phyloP scores from a whole-genome alignment of 2,113 vertebrate species.

The Indicator maculatus region DNA sequence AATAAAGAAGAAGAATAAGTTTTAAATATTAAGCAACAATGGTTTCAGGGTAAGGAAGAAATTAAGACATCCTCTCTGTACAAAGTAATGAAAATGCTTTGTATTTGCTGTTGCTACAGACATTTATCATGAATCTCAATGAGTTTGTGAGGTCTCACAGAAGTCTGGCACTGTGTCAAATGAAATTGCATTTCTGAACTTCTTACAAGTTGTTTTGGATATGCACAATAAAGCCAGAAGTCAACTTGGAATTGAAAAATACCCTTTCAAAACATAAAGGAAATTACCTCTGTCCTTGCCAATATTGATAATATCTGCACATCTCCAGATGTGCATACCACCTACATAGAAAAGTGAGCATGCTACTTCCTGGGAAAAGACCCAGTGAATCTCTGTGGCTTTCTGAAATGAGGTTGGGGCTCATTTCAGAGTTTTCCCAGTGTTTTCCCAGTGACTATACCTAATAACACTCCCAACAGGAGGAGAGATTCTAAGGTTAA shows the following conservation, averaged over 20 bases:
- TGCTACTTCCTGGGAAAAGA: background rate
- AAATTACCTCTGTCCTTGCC: background rate
- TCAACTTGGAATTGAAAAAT: background rate
- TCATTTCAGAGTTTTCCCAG: too few relatives aligned
- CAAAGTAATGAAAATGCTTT: background rate
- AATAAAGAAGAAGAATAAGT: background rate
- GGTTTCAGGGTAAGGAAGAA: background rate
- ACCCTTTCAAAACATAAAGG: background rate
- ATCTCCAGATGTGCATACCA: background rate
- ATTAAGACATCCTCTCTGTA: background rate
- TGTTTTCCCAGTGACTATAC: background rate
- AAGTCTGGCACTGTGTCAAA: background rate
- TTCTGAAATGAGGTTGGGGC: background rate
- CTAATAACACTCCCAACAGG: background rate
- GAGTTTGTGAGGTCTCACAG: background rate
- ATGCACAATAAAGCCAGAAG: background rate
- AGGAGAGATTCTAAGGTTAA: background rate
- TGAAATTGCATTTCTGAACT: background rate
- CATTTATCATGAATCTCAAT: background rate
- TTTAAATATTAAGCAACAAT: background rate
- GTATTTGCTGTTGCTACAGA: background rate
- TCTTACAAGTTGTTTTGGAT: background rate
- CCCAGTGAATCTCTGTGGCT: background rate
- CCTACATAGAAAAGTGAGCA: background rate
- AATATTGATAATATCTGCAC: background rate